Conservation (phyloP, 2,888 invertebrate species). For the Plebejus anna region DNA sequence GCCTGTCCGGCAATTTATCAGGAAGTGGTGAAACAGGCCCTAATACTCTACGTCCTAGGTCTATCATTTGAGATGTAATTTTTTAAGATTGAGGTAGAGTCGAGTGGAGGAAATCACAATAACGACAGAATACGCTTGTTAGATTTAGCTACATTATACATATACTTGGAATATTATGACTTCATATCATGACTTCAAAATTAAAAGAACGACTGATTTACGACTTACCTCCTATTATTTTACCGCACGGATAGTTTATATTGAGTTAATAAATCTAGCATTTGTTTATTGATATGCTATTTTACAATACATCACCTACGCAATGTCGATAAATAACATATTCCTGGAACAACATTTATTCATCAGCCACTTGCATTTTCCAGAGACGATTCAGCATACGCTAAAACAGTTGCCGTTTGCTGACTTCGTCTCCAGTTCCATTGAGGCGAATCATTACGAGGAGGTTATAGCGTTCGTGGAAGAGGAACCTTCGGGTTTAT, state of each 20-base stretch:
- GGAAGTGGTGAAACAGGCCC: too few relatives aligned
- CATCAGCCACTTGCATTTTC: constrained; percentile 26
- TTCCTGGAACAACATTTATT: constrained; percentile 3
- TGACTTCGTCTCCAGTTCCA: constrained; percentile 61
- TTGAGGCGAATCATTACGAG: constrained; percentile 67
- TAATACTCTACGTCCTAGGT: too few relatives aligned
- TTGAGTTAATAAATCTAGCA: not conserved
- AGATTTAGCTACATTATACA: too few relatives aligned
- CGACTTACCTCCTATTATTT: not conserved
- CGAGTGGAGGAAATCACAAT: too few relatives aligned
- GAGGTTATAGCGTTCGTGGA: constrained; percentile 59
- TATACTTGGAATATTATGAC: too few relatives aligned
- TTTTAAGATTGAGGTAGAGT: too few relatives aligned
- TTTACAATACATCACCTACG: not conserved
- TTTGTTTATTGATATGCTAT: not conserved
- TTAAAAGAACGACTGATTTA: not conserved
- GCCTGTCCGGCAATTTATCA: too few relatives aligned
- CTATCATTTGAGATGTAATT: too few relatives aligned
- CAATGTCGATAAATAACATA: not conserved
- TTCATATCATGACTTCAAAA: too few relatives aligned
- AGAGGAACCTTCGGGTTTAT: constrained; percentile 53
- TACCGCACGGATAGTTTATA: not conserved
- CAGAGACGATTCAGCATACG: constrained; percentile 65
- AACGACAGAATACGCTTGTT: too few relatives aligned
- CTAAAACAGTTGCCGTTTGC: constrained; percentile 67